A percentile compares a stretch with the other conserved stretches of the same genome.
phyloP scores from a whole-genome alignment of 35 echinoderm and acorn worm genomes.

The Acanthaster planci region DNA sequence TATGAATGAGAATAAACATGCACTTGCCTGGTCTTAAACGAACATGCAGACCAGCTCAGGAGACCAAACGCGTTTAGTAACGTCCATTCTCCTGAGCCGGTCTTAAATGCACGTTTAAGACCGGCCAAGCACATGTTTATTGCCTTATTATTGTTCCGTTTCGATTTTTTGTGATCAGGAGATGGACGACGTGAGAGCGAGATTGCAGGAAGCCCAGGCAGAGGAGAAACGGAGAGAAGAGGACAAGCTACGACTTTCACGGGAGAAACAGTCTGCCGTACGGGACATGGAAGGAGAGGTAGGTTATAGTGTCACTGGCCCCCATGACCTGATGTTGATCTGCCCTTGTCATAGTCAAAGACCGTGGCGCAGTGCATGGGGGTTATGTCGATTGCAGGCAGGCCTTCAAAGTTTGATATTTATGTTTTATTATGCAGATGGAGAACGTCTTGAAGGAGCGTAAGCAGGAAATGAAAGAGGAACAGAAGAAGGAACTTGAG shows the following conservation, averaged over 20 bases:
- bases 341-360: not conserved
- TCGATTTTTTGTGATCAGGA: conserved; percentile 41
- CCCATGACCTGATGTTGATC: not conserved
- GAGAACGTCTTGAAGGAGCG: conserved; percentile 83
- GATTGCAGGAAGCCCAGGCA: conserved; percentile 67
- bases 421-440: conserved; percentile 50
- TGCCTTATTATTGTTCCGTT: not conserved
- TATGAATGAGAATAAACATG: no score
- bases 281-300: conserved; percentile 92
- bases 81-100: no score
- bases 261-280: conserved; percentile 83
- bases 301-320: no score
- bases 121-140: no score
- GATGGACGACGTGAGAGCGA: conserved; percentile 83
- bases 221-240: conserved; percentile 84
- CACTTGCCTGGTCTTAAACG: no score
- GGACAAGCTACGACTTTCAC: conserved; percentile 70
- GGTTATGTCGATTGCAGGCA: not conserved
- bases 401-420: not conserved
- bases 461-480: conserved; percentile 77
- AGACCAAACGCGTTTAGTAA: not conserved
- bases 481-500: conserved; percentile 81
- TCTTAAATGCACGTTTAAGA: no score
- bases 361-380: not conserved
- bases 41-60: no score